A percentile compares a stretch with the other conserved stretches of the same genome.
phyloP scores from a whole-genome alignment of 1,140 invertebrate genomes.

The Papilio xuthus region DNA sequence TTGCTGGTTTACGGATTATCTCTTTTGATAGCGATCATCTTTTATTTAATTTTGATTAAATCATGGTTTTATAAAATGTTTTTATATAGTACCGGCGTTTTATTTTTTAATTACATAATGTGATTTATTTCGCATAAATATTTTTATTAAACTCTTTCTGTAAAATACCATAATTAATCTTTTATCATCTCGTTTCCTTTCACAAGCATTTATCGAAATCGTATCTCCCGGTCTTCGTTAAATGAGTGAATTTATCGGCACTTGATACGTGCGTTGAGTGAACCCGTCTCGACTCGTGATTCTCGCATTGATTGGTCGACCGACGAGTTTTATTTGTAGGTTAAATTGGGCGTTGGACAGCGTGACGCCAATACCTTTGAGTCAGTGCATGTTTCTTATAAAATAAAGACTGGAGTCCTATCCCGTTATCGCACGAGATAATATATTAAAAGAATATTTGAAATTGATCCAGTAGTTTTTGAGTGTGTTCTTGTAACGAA shows the following conservation, averaged over 20 bases:
- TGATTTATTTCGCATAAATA: too few species aligned
- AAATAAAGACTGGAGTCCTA: background rate
- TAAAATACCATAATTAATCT: constrained; percentile 51
- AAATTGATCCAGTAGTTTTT: too few species aligned
- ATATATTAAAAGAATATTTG: too few species aligned
- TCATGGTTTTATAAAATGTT: constrained; percentile 32
- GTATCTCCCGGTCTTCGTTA: constrained; percentile 47
- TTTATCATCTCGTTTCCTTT: constrained; percentile 60
- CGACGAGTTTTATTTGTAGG: constrained; percentile 37
- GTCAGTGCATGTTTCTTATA: background rate
- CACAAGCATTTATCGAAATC: constrained; percentile 53
- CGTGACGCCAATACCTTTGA: background rate
- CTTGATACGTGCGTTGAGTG: constrained; percentile 56
- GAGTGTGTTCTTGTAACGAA: too few species aligned
- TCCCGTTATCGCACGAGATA: too few species aligned
- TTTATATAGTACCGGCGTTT: background rate
- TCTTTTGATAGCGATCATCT: constrained; percentile 51
- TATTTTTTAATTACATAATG: background rate
- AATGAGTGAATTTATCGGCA: constrained; percentile 60
- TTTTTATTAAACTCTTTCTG: background rate
- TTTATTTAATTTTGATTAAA: constrained; percentile 45
- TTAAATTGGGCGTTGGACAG: constrained; percentile 13
- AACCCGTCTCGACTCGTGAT: constrained; percentile 46
- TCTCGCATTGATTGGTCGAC: constrained; percentile 38
- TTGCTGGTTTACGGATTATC: constrained; percentile 52